phyloP scores from a whole-genome alignment of 2,888 invertebrate genomes.

The Dysmachus trigonus region DNA sequence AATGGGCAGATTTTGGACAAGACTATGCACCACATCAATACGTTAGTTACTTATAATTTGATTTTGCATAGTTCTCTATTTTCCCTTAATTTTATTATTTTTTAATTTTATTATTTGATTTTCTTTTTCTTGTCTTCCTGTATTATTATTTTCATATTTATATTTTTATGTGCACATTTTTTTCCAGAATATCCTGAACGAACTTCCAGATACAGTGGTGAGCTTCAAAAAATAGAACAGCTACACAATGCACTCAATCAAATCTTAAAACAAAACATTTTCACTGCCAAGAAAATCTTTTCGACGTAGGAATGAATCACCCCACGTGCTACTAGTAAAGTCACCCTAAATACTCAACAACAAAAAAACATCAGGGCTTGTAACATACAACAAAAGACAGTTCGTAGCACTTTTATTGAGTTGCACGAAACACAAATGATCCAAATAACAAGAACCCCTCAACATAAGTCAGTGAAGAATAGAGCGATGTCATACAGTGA shows the following conservation, averaged over 20 bases:
- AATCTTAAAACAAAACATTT: neutral
- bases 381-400: neutral
- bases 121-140: no score
- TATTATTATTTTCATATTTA: neutral
- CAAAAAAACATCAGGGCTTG: neutral
- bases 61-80: neutral
- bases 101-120: neutral
- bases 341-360: neutral
- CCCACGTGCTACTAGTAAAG: neutral
- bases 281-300: constrained; percentile 27
- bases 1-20: constrained; percentile 83
- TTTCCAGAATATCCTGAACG: constrained; percentile 64
- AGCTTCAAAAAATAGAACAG: constrained; percentile 60
- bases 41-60: constrained; percentile 66
- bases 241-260: neutral
- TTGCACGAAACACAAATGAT: neutral
- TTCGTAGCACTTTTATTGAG: neutral
- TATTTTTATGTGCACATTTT: constrained; percentile 16
- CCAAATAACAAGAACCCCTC: neutral
- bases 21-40: constrained; percentile 68
- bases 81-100: neutral
- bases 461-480: neutral
- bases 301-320: neutral
- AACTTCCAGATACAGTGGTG: constrained; percentile 64
- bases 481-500: neutral